Percentiles rank a stretch among this genome's conserved stretches.
These are phyloP conservation scores for Bujurquina vittata DNA, from an alignment of 2,113 vertebrate genomes.

Conservation along the genomic window DNA sequence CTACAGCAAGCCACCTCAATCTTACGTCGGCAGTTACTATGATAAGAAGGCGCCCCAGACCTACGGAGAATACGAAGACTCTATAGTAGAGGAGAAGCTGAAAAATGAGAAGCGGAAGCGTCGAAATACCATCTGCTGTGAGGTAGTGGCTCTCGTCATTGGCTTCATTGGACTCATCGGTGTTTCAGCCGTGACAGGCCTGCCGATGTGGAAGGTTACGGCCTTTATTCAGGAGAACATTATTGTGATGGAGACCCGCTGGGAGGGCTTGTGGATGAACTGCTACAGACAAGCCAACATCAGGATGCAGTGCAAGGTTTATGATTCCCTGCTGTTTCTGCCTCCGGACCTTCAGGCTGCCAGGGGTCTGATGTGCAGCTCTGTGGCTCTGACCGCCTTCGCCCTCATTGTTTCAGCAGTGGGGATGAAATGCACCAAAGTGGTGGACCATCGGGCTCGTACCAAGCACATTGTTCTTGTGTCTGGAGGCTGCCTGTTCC, in stretches of 20 bases:
- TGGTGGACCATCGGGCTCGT: constrained; percentile 72
- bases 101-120: constrained; percentile 71
- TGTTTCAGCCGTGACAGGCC: constrained; percentile 84
- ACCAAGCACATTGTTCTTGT: constrained; percentile 81
- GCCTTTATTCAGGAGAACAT: constrained; percentile 88
- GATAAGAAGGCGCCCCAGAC: constrained; percentile 56
- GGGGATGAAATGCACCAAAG: constrained; percentile 83
- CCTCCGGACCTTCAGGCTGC: constrained; percentile 84
- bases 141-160: constrained; percentile 83
- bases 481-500: constrained; percentile 79
- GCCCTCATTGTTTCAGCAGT: constrained; percentile 81
- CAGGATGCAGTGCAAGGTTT: constrained; percentile 90
- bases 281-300: constrained; percentile 87
- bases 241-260: constrained; percentile 84
- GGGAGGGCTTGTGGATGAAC: constrained; percentile 97
- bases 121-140: constrained; percentile 71
- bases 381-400: constrained; percentile 73
- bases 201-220: constrained; percentile 96
- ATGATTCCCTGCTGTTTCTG: constrained; percentile 87
- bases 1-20: constrained; percentile 66
- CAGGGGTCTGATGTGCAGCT: constrained; percentile 88
- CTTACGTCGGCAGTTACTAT: constrained; percentile 62
- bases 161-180: constrained; percentile 87
- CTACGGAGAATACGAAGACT: constrained; percentile 59
- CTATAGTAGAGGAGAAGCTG: constrained; percentile 67